These are phyloP conservation scores for Eilema griseolum DNA, from an alignment of 2,888 invertebrate species.

Conservation along the genomic window DNA sequence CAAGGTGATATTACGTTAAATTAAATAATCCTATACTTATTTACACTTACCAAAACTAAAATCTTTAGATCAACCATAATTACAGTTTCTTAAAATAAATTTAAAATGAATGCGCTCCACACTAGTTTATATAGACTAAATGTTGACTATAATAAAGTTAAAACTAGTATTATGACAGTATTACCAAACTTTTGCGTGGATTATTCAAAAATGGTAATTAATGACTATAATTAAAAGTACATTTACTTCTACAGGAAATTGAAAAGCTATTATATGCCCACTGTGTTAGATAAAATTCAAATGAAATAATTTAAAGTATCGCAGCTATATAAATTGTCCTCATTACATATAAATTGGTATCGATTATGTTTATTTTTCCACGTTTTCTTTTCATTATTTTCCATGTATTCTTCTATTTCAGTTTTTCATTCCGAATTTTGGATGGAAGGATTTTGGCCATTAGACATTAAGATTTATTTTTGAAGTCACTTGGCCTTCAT, in stretches of 20 bases:
- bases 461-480: too few relatives aligned
- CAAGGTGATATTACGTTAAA: too few relatives aligned
- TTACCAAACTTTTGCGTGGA: not conserved
- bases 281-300: not conserved
- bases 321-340: not conserved
- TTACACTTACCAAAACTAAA: slow-evolving; percentile 33
- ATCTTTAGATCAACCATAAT: slow-evolving; percentile 29
- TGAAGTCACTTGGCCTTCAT: too few relatives aligned
- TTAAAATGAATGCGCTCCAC: slow-evolving; percentile 4
- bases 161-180: not conserved
- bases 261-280: not conserved
- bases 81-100: slow-evolving; percentile 23
- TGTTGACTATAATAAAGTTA: not conserved
- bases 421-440: too few relatives aligned
- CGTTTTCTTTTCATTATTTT: not conserved
- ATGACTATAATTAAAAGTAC: not conserved
- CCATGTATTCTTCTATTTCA: too few relatives aligned
- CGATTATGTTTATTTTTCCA: not conserved
- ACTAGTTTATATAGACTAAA: slow-evolving; percentile 1
- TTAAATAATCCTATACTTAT: not conserved
- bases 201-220: not conserved
- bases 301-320: not conserved
- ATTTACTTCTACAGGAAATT: not conserved
- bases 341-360: not conserved
- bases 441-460: too few relatives aligned